A percentile compares a stretch with the other conserved stretches of the same genome.
These are phyloP conservation scores for Malacoraja senta DNA, from an alignment of 2,797 vertebrate genomes.

Conservation along the genomic window DNA sequence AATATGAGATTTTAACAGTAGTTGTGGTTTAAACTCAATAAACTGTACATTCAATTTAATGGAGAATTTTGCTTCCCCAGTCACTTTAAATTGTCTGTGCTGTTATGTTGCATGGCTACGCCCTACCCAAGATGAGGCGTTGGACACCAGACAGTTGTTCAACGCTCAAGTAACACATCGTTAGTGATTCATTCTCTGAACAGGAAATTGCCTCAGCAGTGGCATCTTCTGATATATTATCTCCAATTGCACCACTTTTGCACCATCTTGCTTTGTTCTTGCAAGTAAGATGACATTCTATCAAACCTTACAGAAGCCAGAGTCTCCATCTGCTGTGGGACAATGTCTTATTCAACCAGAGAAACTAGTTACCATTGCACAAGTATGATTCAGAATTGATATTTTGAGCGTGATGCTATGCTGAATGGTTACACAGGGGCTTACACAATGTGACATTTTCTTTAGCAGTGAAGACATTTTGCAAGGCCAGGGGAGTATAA, in stretches of 20 bases:
- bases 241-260: neutral
- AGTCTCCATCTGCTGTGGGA: neutral
- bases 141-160: neutral
- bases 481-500: neutral
- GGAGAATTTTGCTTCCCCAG: neutral
- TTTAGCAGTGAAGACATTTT: neutral
- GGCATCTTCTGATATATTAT: neutral
- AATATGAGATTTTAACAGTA: neutral
- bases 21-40: neutral
- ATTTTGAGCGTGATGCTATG: neutral
- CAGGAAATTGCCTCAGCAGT: neutral
- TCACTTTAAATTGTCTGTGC: neutral
- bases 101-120: neutral
- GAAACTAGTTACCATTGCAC: neutral
- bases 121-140: neutral
- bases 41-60: neutral
- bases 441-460: neutral
- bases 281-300: neutral
- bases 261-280: neutral
- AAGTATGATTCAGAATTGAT: neutral
- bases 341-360: neutral
- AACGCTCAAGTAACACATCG: neutral
- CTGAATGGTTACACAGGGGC: neutral
- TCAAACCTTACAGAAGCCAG: neutral
- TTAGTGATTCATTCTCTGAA: neutral